These are phyloP conservation scores for Procambarus clarkii DNA, from an alignment of 1,140 invertebrate genomes.

Conservation along the genomic window DNA sequence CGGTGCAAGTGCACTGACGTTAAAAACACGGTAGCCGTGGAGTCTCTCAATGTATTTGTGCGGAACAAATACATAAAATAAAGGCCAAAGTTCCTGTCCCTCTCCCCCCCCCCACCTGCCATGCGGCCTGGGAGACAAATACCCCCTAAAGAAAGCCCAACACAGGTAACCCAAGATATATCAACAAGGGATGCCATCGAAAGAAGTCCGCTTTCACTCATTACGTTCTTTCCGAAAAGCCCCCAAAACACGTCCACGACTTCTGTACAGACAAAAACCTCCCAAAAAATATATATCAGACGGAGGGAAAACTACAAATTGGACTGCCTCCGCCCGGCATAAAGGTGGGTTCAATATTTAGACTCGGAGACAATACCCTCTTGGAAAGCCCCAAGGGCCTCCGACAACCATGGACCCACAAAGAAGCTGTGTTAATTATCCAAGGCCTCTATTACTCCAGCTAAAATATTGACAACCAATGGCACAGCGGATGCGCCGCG, in stretches of 20 bases:
- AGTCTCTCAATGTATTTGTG: no score
- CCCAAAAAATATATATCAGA: background rate
- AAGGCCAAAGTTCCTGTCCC: no score
- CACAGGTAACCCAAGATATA: no score
- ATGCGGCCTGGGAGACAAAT: no score
- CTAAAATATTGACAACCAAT: slow-evolving; percentile 66
- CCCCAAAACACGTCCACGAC: background rate
- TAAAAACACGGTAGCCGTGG: no score
- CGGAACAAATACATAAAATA: no score
- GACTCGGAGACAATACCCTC: slow-evolving; percentile 41
- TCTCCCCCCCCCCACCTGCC: no score
- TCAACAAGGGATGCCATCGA: no score
- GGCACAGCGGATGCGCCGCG: slow-evolving; percentile 45
- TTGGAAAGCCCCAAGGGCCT: slow-evolving; percentile 37
- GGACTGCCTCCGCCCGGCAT: slow-evolving; percentile 33
- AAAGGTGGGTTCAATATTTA: slow-evolving; percentile 62
- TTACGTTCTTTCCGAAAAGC: no score
- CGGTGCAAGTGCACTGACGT: no score
- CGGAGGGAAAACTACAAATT: slow-evolving; percentile 29
- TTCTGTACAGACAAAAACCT: background rate
- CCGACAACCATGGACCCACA: slow-evolving; percentile 51
- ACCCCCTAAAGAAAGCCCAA: no score
- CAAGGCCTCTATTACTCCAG: slow-evolving; percentile 50
- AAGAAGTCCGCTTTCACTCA: no score
- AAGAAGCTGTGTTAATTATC: slow-evolving; percentile 61